These are phyloP conservation scores for Halesus radiatus DNA, from an alignment of 1,140 invertebrate species.

Conservation along the genomic window DNA sequence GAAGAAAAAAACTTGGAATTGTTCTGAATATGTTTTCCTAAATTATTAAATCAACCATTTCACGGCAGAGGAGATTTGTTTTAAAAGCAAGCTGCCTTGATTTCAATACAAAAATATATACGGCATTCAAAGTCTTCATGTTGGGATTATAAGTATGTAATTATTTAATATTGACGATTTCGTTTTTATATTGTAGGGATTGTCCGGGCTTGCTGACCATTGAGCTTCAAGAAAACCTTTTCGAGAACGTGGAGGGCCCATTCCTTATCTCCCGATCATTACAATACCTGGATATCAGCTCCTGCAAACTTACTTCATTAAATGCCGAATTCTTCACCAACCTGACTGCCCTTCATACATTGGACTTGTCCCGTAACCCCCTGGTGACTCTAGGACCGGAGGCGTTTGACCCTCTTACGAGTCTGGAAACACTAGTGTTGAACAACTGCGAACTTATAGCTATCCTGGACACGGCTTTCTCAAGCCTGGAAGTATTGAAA, in stretches of 20 bases:
- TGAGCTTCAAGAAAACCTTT: slow-evolving; percentile 77
- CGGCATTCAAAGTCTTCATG: too few relatives aligned
- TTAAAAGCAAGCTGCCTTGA: too few relatives aligned
- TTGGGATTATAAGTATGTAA: too few relatives aligned
- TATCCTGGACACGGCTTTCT: slow-evolving; percentile 73
- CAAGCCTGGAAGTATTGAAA: slow-evolving; percentile 73
- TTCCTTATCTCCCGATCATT: slow-evolving; percentile 77
- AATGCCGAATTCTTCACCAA: slow-evolving; percentile 78
- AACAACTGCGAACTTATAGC: slow-evolving; percentile 76
- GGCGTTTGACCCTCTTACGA: slow-evolving; percentile 75
- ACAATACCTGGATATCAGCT: slow-evolving; percentile 78
- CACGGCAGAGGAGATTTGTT: too few relatives aligned
- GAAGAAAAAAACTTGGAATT: too few relatives aligned
- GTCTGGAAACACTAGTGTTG: slow-evolving; percentile 76
- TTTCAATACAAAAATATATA: too few relatives aligned
- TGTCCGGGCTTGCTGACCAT: slow-evolving; percentile 78
- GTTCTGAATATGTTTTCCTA: too few relatives aligned
- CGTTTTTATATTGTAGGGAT: slow-evolving; percentile 70
- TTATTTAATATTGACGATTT: too few relatives aligned
- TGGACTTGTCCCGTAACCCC: slow-evolving; percentile 80
- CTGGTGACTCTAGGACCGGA: slow-evolving; percentile 71
- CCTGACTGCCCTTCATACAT: slow-evolving; percentile 74
- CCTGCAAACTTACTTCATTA: slow-evolving; percentile 73
- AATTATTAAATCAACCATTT: too few relatives aligned
- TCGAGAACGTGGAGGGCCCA: slow-evolving; percentile 73